Evolutionary conservation across 2,888 invertebrate genomes (phyloP), one percentile per base, ranked within the genome.

Genomic region (Eristalis intricaria): DNA sequence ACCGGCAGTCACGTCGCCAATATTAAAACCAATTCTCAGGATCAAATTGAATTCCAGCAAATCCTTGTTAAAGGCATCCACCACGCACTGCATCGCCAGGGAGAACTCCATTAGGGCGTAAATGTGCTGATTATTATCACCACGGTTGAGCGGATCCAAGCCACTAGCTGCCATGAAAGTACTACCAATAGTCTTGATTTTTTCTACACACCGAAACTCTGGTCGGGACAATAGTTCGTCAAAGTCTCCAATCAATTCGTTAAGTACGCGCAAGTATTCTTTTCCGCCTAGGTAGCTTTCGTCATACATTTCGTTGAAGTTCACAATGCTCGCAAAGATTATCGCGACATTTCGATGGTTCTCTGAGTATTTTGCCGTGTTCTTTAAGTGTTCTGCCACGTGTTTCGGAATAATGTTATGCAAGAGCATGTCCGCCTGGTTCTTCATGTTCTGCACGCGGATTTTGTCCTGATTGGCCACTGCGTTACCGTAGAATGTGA

Each of bases 161-260:
- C 99, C 99, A 83, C 98, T 97, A 0, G 99, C 99, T 1, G 98
- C 99, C 99, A 99, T 99, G 91, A 98, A 99, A 0, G 98, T 98
- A 89, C 98, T 97, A 5, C 98, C 98, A 86, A 99, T 99, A 0
- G 99, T 99, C 93, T 99, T 99, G 89, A 99, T 99, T 93, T 99
- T 99, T 92, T 99, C 99, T 7, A 99, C 97, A 90, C 97, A 96
- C 60, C 95, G 95, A 90, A 97, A 98, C 89, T 97, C 96, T 0
- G 96, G 95, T 61, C 96, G 95, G 83, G 97, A 96, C 8, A 99
- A 93, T 68, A 99, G 93, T 91, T 99, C 99, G 91, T 99, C 99
- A 91, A 99, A 99, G 93, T 99, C 99, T 0, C 97, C 98, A 87
- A 99, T 98, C 73, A 99, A 94, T 92, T 99, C 99, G 93, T 99